A percentile compares a stretch with the other conserved stretches of the same genome.
Conservation (phyloP, 2,888 invertebrate genomes). For the Diloba caeruleocephala region DNA sequence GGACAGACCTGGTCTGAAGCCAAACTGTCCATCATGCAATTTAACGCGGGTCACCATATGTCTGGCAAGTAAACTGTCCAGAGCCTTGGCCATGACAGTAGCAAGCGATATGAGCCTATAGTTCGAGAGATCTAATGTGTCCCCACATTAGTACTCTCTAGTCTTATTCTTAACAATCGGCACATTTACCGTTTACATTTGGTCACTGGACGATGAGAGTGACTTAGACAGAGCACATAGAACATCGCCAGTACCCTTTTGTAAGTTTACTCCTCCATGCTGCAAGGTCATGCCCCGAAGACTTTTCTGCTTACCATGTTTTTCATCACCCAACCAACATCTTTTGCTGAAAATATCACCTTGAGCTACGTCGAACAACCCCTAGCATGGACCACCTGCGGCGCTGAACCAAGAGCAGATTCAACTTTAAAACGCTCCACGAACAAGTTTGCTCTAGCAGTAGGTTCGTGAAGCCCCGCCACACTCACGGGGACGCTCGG, state of each 20-base stretch:
- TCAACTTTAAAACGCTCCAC: neutral
- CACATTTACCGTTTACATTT: too few relatives aligned
- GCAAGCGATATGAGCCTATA: too few relatives aligned
- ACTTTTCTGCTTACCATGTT: neutral
- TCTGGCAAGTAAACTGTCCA: slow-evolving; percentile 1
- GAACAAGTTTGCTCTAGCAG: neutral
- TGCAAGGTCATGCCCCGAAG: too few relatives aligned
- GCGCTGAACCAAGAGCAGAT: neutral
- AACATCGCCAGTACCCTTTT: too few relatives aligned
- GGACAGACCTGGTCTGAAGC: slow-evolving; percentile 1
- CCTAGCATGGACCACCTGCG: neutral
- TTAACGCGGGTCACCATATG: slow-evolving; percentile 1
- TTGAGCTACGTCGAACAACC: neutral
- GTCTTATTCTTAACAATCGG: too few relatives aligned
- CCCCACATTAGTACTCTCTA: too few relatives aligned
- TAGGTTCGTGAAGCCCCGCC: neutral
- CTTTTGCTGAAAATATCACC: neutral
- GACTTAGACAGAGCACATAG: neutral
- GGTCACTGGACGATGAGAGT: neutral
- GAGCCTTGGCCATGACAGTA: neutral
- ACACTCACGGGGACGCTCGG: neutral
- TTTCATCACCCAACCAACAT: neutral
- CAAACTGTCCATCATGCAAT: too few relatives aligned
- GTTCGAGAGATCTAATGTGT: too few relatives aligned
- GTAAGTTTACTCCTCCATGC: too few relatives aligned